These are phyloP conservation scores for Kobus ellipsiprymnus DNA, from an alignment of 2,113 vertebrate genomes.

Conservation along the genomic window DNA sequence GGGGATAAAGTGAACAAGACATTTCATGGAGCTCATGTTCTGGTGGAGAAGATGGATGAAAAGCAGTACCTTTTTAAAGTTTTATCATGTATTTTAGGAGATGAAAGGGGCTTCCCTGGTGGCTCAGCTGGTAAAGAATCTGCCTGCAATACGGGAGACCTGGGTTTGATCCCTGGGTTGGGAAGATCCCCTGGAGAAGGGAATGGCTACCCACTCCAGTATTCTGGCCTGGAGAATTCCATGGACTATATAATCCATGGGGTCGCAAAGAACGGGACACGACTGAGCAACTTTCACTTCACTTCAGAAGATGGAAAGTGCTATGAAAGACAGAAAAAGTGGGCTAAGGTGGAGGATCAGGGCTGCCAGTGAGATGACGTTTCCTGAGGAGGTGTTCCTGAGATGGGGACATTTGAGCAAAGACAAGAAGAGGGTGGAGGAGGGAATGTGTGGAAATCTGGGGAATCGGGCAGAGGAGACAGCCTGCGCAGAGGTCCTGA, in stretches of 20 bases:
- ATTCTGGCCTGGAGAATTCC: background rate
- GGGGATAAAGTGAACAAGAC: background rate
- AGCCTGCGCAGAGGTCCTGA: background rate
- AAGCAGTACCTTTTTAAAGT: background rate
- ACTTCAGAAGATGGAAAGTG: background rate
- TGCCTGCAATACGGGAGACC: background rate
- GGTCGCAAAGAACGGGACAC: background rate
- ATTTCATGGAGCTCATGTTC: background rate
- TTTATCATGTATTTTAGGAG: background rate
- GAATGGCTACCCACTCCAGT: background rate
- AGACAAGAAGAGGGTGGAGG: background rate
- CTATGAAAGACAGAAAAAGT: background rate
- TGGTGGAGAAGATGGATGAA: background rate
- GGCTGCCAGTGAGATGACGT: background rate
- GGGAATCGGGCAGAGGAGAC: background rate
- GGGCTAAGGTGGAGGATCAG: background rate
- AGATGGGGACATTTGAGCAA: background rate
- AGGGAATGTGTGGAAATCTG: no score
- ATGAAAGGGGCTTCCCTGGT: background rate
- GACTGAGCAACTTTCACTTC: background rate
- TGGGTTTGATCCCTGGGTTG: background rate
- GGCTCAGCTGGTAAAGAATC: background rate
- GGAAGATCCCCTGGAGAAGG: background rate
- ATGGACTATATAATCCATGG: background rate
- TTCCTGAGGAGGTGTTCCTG: background rate